Conservation (phyloP, 2,888 invertebrate species). For the Drosophila monieri region DNA sequence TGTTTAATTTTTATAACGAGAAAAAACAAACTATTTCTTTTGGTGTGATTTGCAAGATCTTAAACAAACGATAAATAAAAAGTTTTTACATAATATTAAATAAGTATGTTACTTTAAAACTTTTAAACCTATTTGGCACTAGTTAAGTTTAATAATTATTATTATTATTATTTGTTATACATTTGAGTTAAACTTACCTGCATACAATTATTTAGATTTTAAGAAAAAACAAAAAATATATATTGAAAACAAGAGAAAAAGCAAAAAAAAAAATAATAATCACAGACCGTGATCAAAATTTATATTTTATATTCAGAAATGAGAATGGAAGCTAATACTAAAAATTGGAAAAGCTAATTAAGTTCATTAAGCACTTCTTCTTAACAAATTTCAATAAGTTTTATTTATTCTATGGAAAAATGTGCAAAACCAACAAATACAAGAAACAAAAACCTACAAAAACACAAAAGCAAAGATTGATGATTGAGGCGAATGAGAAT, state of each 20-base stretch:
- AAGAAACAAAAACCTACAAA: conserved; percentile 19
- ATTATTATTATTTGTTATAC: conserved; percentile 72
- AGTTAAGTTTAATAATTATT: conserved; percentile 68
- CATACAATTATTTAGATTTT: conserved; percentile 53
- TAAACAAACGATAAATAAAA: conserved; percentile 52
- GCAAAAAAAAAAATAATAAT: conserved; percentile 1
- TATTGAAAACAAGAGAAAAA: conserved; percentile 34
- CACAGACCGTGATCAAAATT: conserved; percentile 24
- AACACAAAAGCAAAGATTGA: conserved; percentile 33
- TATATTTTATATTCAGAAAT: conserved; percentile 33
- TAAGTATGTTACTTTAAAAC: conserved; percentile 48
- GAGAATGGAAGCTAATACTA: conserved; percentile 23
- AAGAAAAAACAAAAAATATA: conserved; percentile 32
- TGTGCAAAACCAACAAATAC: conserved; percentile 51
- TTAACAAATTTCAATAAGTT: conserved; percentile 60
- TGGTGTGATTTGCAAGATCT: conserved; percentile 75
- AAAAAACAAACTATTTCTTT: conserved; percentile 51
- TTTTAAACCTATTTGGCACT: conserved; percentile 39
- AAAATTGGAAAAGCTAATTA: conserved; percentile 42
- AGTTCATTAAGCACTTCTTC: conserved; percentile 46
- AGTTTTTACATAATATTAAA: conserved; percentile 47
- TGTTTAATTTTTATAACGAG: conserved; percentile 39
- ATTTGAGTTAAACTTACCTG: conserved; percentile 78
- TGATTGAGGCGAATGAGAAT: conserved; percentile 27
- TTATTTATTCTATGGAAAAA: conserved; percentile 68